Base-by-base conservation (phyloP, 1,140 invertebrate species). In the Heliothis virescens region DNA sequence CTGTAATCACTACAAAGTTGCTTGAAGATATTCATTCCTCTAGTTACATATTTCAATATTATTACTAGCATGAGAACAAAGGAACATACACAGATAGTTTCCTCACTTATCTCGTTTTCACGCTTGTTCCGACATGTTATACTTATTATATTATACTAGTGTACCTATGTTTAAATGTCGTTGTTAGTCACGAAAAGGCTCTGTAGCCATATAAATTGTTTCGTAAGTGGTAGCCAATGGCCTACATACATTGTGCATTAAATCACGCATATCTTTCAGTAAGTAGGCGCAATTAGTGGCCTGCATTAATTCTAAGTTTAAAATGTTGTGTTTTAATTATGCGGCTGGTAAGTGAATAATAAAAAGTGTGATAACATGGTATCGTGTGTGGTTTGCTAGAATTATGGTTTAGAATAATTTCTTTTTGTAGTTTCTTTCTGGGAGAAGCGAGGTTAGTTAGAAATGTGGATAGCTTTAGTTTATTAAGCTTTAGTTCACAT, bases 261-360 rank as follows among this genome's bases (percentile, higher is more conserved):
- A 67, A 67, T 67, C 63, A 67, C 41, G 63, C 63, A 67, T 67
- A 67, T 67, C 63, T 67, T 67, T 67, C 16, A 18, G 12, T 67
- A 67, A 67, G 63, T 67, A 67, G 63, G 47, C 48, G 41, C 63
- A 67, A 67, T 67, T 67, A 67, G 63, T 67, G 63, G 62, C 53
- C 18, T 21, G 21, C 21, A 10, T 29, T 60, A 60, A 26, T 59
- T 4, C 57, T 60, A 15, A 60, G 2, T 2, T 60, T 13, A 29
- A 59, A 59, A 21, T 60, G 13, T 26, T 15, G 21, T 26, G 21
- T 11, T 60, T 29, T 60, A 9, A 26, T 60, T 26, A 60, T 60
- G 57, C 5, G 26, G 21, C 11, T 59, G 21, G 34, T 41, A 41
- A 41, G 34, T 41, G 34, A 41, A 41, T 41, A 41, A 41, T 41